Evolutionary conservation across 2,888 invertebrate species (phyloP).

Genomic region (Yponomeuta malinellus): DNA sequence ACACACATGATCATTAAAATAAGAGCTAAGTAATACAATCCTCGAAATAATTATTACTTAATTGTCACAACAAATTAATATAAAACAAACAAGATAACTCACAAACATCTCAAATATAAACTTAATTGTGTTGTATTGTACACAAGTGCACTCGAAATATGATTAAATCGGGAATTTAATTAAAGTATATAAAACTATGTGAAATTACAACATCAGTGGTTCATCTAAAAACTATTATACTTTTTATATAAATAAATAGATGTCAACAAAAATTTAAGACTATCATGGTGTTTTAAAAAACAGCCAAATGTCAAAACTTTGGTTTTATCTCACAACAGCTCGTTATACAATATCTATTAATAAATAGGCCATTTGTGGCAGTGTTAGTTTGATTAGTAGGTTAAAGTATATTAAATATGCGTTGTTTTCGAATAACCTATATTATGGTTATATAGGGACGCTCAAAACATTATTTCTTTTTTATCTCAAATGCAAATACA

Average conservation of each 20-base stretch:
- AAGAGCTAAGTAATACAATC: conserved; percentile 14
- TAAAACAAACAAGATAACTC: conserved; percentile 6
- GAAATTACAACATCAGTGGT: conserved; percentile 40
- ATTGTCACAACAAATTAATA: conserved; percentile 9
- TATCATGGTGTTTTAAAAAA: conserved; percentile 53
- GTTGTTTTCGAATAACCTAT: background rate
- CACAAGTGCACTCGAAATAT: background rate
- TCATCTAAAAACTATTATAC: conserved; percentile 17
- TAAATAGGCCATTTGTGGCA: conserved; percentile 61
- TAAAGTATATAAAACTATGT: conserved; percentile 36
- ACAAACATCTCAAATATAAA: background rate
- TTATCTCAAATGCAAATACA: background rate
- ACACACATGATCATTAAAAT: conserved; percentile 23
- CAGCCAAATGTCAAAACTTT: conserved; percentile 61
- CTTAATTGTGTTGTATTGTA: background rate
- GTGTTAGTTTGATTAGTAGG: conserved; percentile 29
- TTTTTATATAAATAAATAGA: conserved; percentile 42
- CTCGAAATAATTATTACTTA: background rate
- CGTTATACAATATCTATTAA: conserved; percentile 20
- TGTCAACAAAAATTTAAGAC: conserved; percentile 48
- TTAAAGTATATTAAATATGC: conserved; percentile 4
- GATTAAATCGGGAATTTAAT: background rate
- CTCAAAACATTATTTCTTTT: background rate
- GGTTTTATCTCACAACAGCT: conserved; percentile 57
- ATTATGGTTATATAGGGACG: background rate